Conservation (phyloP, 2,888 invertebrate genomes). For the Cheilosia vernalis region DNA sequence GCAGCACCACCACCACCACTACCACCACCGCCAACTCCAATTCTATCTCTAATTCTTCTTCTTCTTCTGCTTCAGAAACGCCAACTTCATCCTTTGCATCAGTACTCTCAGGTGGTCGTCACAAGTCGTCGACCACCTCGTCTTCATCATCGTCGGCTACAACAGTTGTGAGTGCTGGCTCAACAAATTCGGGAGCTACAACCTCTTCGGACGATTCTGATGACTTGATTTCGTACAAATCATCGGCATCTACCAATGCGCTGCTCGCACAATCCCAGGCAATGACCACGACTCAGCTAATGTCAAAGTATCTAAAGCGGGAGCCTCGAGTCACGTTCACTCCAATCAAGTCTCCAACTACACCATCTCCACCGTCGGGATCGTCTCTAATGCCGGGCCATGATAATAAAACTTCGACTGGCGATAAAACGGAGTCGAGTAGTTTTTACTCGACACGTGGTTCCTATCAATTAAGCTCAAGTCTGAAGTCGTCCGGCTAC, state of each 20-base stretch:
- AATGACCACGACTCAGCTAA: constrained; percentile 82
- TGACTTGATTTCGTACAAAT: constrained; percentile 81
- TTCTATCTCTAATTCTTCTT: constrained; percentile 49
- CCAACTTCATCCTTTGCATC: constrained; percentile 76
- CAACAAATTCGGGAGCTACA: constrained; percentile 81
- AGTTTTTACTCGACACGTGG: constrained; percentile 80
- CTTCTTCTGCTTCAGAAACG: constrained; percentile 58
- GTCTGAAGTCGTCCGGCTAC: constrained; percentile 76
- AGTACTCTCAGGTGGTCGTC: constrained; percentile 79
- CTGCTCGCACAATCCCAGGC: constrained; percentile 82
- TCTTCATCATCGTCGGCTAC: constrained; percentile 82
- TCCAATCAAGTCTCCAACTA: constrained; percentile 81
- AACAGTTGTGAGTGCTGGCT: constrained; percentile 81
- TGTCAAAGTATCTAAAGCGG: constrained; percentile 82
- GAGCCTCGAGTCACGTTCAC: constrained; percentile 82
- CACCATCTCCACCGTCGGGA: constrained; percentile 81
- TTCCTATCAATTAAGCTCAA: constrained; percentile 80
- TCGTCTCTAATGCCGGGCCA: constrained; percentile 45
- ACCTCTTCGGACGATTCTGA: constrained; percentile 82
- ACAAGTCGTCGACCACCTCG: constrained; percentile 81
- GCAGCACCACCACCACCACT: constrained; percentile 53
- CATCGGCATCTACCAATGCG: constrained; percentile 82
- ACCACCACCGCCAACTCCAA: constrained; percentile 27
- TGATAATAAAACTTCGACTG: constrained; percentile 61
- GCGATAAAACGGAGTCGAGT: constrained; percentile 76